These are phyloP conservation scores for Dryococelus australis DNA, from an alignment of 2,888 invertebrate species.

Conservation along the genomic window DNA sequence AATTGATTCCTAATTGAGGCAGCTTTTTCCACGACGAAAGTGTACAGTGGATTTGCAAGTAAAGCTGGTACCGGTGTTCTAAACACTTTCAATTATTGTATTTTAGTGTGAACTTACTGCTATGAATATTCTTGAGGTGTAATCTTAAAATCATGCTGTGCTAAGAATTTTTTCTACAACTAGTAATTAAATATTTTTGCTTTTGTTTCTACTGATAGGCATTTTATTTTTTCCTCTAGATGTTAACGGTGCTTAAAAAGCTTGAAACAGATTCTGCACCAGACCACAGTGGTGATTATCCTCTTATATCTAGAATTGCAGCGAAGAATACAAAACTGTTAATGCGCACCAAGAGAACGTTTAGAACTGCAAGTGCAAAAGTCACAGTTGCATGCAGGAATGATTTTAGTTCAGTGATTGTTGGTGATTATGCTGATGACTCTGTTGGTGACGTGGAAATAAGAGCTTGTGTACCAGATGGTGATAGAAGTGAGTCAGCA, in stretches of 20 bases:
- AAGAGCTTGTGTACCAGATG: not conserved
- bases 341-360: not conserved
- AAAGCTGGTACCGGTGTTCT: no score
- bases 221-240: constrained; percentile 5
- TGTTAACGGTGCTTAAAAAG: not conserved
- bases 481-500: not conserved
- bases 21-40: no score
- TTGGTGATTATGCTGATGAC: not conserved
- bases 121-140: not conserved
- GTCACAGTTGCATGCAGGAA: not conserved
- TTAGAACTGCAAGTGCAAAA: not conserved
- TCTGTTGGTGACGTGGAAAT: not conserved
- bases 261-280: not conserved
- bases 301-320: not conserved
- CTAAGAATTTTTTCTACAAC: not conserved
- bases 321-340: not conserved
- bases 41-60: no score
- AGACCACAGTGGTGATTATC: not conserved
- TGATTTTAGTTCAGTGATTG: not conserved
- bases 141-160: not conserved
- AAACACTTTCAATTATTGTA: no score
- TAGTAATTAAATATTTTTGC: not conserved
- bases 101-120: no score
- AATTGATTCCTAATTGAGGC: no score
- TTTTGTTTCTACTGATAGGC: not conserved